A percentile compares a stretch with the other conserved stretches of the same genome.
Conservation (phyloP, 2,888 invertebrate species). For the Phoronis australis region DNA sequence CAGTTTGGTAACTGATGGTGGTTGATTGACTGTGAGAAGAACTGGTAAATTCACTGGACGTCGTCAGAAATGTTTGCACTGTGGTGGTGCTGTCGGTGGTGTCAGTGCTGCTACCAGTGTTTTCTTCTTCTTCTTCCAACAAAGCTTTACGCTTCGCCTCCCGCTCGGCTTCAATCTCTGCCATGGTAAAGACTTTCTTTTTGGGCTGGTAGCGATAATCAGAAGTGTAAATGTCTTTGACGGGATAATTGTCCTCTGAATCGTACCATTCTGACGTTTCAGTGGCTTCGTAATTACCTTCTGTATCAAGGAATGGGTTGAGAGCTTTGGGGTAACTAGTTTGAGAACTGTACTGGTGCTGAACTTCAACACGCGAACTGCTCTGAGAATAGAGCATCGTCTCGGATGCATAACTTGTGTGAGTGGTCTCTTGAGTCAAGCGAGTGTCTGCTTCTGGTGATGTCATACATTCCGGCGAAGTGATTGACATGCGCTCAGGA, state of each 20-base stretch:
- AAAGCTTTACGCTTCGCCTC: constrained; percentile 15
- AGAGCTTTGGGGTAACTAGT: no score
- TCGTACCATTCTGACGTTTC: no score
- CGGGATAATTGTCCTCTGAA: no score
- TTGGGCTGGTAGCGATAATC: constrained; percentile 32
- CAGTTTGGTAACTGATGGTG: no score
- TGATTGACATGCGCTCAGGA: no score
- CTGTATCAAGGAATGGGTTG: background rate
- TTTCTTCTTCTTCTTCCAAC: constrained; percentile 2
- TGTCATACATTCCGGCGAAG: no score
- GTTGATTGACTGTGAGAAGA: no score
- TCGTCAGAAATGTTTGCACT: background rate
- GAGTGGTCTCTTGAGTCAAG: constrained; percentile 2
- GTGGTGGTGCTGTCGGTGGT: background rate
- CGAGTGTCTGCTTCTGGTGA: constrained; percentile 6
- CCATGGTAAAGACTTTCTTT: constrained; percentile 42
- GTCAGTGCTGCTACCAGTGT: background rate
- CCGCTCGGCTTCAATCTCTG: constrained; percentile 45
- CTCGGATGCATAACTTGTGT: constrained; percentile 24
- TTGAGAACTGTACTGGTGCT: no score
- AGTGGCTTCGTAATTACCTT: background rate
- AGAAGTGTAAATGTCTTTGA: no score
- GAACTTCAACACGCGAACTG: no score
- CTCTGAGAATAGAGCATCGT: no score
- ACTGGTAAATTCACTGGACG: background rate